Percentiles rank a stretch among this genome's conserved stretches.
phyloP scores from a whole-genome alignment of 2,113 vertebrate genomes.

The Otis tarda region DNA sequence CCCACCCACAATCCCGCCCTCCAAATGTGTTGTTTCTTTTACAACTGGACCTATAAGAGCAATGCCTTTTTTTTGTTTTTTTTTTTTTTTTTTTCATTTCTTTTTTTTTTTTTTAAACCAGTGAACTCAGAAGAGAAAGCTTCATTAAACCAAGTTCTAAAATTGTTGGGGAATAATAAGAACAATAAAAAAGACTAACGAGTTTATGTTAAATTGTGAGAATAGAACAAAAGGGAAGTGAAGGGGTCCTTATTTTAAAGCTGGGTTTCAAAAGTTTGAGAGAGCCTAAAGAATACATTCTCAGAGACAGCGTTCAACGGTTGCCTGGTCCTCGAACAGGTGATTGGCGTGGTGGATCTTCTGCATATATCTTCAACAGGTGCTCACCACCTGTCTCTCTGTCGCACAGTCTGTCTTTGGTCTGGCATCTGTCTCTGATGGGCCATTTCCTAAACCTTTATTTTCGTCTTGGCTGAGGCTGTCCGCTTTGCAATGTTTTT shows the following conservation, averaged over 20 bases:
- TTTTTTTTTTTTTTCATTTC: conserved; percentile 41
- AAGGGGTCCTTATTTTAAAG: conserved; percentile 82
- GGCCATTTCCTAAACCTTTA: conserved; percentile 82
- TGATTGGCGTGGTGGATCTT: conserved; percentile 81
- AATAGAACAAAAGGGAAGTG: conserved; percentile 90
- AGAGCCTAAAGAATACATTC: conserved; percentile 92
- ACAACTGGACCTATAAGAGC: conserved; percentile 81
- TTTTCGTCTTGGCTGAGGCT: conserved; percentile 89
- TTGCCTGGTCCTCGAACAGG: conserved; percentile 85
- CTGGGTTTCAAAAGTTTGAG: conserved; percentile 86
- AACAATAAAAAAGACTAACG: conserved; percentile 79
- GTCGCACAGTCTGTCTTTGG: conserved; percentile 86
- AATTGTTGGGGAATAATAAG: conserved; percentile 75
- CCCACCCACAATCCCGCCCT: conserved; percentile 77
- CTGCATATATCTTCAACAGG: conserved; percentile 78
- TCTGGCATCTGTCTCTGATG: conserved; percentile 84
- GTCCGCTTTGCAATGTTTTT: conserved; percentile 83
- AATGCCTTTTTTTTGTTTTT: conserved; percentile 79
- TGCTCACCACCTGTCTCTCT: conserved; percentile 74
- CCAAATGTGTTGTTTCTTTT: conserved; percentile 68
- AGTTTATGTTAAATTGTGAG: conserved; percentile 81
- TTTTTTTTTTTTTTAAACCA: conserved; percentile 76
- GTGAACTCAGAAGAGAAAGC: conserved; percentile 84
- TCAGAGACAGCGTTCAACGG: conserved; percentile 86
- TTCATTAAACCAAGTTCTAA: conserved; percentile 87